A percentile compares a stretch with the other conserved stretches of the same genome.
phyloP scores from a whole-genome alignment of 2,113 vertebrate genomes.

The Gymnocephalus cernua region DNA sequence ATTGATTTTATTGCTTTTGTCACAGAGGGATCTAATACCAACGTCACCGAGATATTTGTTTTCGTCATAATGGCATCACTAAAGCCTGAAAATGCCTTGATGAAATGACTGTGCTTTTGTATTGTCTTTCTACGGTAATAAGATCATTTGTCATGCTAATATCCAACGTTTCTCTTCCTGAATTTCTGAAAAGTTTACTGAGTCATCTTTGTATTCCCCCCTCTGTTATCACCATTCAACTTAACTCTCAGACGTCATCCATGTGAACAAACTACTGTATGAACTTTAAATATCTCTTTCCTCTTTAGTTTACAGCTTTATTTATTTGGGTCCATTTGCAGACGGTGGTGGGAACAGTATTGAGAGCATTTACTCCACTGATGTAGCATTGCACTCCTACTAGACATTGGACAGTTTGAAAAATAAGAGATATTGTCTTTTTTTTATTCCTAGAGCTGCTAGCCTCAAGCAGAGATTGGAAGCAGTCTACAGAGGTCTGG shows the following conservation, averaged over 20 bases:
- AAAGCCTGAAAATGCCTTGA: not conserved
- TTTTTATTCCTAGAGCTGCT: not conserved
- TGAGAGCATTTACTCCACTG: too few species aligned
- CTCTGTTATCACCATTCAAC: too few species aligned
- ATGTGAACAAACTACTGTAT: not conserved
- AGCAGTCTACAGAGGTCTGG: not conserved
- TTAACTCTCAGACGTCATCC: not conserved
- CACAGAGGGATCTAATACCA: constrained; percentile 19
- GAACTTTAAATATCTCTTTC: not conserved
- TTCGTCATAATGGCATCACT: constrained; percentile 8
- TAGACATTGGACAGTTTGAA: not conserved
- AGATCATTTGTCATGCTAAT: not conserved
- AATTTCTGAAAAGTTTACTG: not conserved
- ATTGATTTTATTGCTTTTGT: not conserved
- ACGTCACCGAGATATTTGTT: not conserved
- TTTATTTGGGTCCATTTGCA: not conserved
- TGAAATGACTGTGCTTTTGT: not conserved
- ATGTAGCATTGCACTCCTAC: not conserved
- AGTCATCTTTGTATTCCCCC: not conserved
- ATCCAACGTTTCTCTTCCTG: not conserved
- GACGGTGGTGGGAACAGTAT: too few species aligned
- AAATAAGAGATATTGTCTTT: not conserved
- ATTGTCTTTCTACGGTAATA: not conserved
- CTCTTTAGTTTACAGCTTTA: not conserved
- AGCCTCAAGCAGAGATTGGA: too few species aligned